Base-by-base conservation (phyloP, 2,888 invertebrate species). In the Oscheius sp. region DNA sequence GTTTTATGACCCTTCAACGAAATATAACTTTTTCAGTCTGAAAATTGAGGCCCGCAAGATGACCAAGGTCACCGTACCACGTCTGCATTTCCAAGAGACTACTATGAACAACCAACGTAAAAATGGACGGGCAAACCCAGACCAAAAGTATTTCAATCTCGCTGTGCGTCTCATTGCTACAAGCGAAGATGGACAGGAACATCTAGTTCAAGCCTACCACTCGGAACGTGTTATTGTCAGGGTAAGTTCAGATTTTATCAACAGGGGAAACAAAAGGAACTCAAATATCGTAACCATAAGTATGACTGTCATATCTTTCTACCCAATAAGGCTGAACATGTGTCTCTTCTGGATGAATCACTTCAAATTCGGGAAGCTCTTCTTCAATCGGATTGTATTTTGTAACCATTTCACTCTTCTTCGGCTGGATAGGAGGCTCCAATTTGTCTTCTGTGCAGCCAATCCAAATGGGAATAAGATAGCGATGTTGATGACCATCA, bases 61-160 rank as follows among this genome's bases (percentile, higher is more conserved):
- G 58, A 92, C 93, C 0, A 95, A 96, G 87, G 91, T 95, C 68
- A 97, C 97, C 0, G 95, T 97, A 0, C 96, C 96, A 0, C 91
- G 97, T 6, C 90, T 98, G 2, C 98, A 98, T 89, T 98, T 97
- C 88, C 95, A 95, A 63, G 97, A 97, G 88, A 98, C 97, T 0
- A 98, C 98, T 0, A 93, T 94, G 84, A 97, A 97, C 87, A 98
- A 98, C 87, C 97, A 97, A 95, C 90, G 97, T 52, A 98, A 97
- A 89, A 97, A 97, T 86, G 96, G 96, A 0, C 92, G 96, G 74
- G 97, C 97, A 0, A 98, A 98, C 89, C 97, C 97, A 0, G 97
- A 98, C 88, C 98, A 98, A 89, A 25, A 93, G 93, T 81, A 72
- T 65, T 81, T 81, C 70, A 61, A 75, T 3, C 74, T 81, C 3